Evolutionary conservation across 2,888 invertebrate species (phyloP).

Genomic region (Sphecodes monilicornis): DNA sequence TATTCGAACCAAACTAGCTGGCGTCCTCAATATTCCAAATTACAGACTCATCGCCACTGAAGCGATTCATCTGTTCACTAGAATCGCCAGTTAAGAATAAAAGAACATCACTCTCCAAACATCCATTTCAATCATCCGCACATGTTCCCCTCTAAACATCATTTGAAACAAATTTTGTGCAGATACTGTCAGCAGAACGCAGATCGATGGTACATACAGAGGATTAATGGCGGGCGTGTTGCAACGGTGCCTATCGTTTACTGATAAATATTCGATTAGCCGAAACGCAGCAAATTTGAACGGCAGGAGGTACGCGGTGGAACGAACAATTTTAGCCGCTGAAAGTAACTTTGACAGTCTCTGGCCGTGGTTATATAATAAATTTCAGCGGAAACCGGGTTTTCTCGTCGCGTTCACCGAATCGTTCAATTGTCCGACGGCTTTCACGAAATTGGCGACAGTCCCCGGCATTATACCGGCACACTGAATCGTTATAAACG

Average conservation of each 20-base stretch:
- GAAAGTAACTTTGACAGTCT: constrained; percentile 32
- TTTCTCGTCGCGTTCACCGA: constrained; percentile 10
- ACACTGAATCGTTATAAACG: constrained; percentile 23
- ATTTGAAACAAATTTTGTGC: constrained; percentile 7
- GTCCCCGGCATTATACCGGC: constrained; percentile 7
- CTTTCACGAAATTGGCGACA: constrained; percentile 36
- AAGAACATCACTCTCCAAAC: background rate
- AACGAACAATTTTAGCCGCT: constrained; percentile 19
- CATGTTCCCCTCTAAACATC: constrained; percentile 2
- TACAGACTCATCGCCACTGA: background rate
- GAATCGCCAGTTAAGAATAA: background rate
- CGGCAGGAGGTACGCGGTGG: background rate
- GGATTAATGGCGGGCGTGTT: constrained; percentile 5
- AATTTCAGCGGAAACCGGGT: constrained; percentile 17
- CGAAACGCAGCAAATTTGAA: constrained; percentile 18
- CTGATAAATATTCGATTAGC: constrained; percentile 37
- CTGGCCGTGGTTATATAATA: constrained; percentile 26
- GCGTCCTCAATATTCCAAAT: background rate
- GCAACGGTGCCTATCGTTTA: background rate
- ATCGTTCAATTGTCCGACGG: constrained; percentile 31
- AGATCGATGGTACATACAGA: background rate
- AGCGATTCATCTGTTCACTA: background rate
- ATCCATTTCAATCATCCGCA: constrained; percentile 6
- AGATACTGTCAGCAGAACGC: constrained; percentile 10
- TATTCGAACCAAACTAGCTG: background rate